A percentile compares a stretch with the other conserved stretches of the same genome.
phyloP scores from a whole-genome alignment of 2,113 vertebrate genomes.

The Hypomesus transpacificus region DNA sequence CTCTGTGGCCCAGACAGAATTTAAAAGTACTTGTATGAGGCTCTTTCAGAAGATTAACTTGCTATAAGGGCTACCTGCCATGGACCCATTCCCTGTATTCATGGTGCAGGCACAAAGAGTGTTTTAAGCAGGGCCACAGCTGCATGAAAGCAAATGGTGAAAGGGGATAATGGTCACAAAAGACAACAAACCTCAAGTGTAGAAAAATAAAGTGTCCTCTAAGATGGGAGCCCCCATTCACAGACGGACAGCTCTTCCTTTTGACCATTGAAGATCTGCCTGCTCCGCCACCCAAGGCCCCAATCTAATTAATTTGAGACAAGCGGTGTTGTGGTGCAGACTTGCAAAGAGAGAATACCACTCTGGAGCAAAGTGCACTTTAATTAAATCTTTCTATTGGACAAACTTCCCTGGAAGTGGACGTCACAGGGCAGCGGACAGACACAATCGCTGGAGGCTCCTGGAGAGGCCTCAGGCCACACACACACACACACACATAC shows the following conservation, averaged over 20 bases:
- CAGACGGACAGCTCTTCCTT: conserved; percentile 62
- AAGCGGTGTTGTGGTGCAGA: conserved; percentile 69
- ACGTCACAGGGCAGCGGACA: conserved; percentile 60
- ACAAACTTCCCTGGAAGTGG: conserved; percentile 62
- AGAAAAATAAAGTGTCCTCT: conserved; percentile 76
- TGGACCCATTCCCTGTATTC: conserved; percentile 73
- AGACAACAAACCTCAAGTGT: conserved; percentile 81
- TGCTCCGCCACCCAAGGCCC: conserved; percentile 63
- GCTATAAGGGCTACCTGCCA: conserved; percentile 79
- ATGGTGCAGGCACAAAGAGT: conserved; percentile 69
- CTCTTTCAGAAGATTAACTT: conserved; percentile 81
- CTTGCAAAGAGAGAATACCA: conserved; percentile 62
- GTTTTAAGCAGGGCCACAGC: conserved; percentile 71
- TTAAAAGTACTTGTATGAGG: conserved; percentile 76
- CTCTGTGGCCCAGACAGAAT: conserved; percentile 69
- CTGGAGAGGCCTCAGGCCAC: conserved; percentile 38
- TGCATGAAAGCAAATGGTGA: conserved; percentile 73
- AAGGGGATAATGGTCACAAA: conserved; percentile 76
- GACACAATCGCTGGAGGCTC: conserved; percentile 49
- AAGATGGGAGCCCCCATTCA: conserved; percentile 72
- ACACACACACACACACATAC: conserved; percentile 2
- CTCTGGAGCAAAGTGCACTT: conserved; percentile 71
- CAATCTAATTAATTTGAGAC: conserved; percentile 76
- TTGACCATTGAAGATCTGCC: conserved; percentile 69
- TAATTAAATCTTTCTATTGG: conserved; percentile 74